Evolutionary conservation across 2,113 vertebrate genomes (phyloP).

Genomic region (Danio rerio): DNA sequence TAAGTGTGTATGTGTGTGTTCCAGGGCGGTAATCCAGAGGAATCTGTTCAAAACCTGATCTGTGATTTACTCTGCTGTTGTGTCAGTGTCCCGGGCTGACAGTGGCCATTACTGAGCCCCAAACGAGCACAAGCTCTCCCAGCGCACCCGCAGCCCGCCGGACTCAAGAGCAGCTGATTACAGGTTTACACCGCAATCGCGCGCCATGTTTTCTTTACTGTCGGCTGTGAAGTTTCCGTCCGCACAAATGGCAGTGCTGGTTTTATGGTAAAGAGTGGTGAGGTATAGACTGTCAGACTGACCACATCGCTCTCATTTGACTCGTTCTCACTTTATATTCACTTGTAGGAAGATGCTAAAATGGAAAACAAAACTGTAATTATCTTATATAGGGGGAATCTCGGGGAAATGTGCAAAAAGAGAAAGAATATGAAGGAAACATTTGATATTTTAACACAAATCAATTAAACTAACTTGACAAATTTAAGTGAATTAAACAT

Average conservation of each 20-base stretch:
- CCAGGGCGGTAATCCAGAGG: neutral
- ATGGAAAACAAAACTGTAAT: neutral
- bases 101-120: constrained; percentile 30
- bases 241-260: neutral
- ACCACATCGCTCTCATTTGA: neutral
- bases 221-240: neutral
- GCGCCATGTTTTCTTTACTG: constrained; percentile 1
- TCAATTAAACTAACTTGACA: no score
- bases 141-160: neutral
- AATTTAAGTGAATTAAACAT: no score
- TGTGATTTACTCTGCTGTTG: constrained; percentile 30
- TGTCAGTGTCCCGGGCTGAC: constrained; percentile 9
- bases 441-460: no score
- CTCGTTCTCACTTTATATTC: neutral
- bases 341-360: neutral
- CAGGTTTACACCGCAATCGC: constrained; percentile 18
- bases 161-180: constrained; percentile 35
- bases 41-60: constrained; percentile 15
- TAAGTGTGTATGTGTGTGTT: constrained; percentile 21
- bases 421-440: no score
- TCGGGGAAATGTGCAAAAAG: neutral
- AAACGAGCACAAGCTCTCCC: constrained; percentile 24
- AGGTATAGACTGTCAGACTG: neutral
- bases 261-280: constrained; percentile 19
- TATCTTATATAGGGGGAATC: neutral